Base-by-base conservation (phyloP, 2,797 vertebrate species). In the Spondyliosoma cantharus region DNA sequence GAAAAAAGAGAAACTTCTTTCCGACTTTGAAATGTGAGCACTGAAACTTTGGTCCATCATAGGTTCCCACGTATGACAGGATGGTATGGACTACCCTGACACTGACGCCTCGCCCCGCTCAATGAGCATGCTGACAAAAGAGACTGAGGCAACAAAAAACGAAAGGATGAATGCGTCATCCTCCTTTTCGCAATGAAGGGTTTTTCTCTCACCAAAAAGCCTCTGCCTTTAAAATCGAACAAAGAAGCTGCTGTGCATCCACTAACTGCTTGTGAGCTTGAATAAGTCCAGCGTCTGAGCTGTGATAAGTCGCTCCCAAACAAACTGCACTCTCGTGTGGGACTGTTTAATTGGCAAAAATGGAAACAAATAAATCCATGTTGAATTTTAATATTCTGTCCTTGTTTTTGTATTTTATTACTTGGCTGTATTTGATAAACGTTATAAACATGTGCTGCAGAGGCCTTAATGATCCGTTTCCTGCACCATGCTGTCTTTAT, bases 131-230 rank as follows among this genome's bases (percentile, higher is more conserved):
- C 67, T 72, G 73, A 77, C 77, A 77, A 49, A 86, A 57, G 62
- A 78, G 46, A 63, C 42, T 15, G 42, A 67, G 76, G 70, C 81
- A 74, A 89, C 75, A 84, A 85, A 80, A 81, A 76, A 74, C 79
- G 68, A 84, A 76, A 81, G 68, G 67, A 89, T 46, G 2, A 82
- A 82, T 65, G 67, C 83, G 83, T 79, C 82, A 46, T 79, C 54
- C 46, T 81, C 42, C 53, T 66, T 74, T 80, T 76, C 71, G 32
- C 45, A 64, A 32, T 48, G 65, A 78, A 93, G 92, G 92, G 92
- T 90, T 94, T 92, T 92, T 93, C 92, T 94, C 90, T 93, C 86
- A 91, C 90, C 92, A 71, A 92, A 32, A 93, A 64, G 83, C 82
- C 87, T 74, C 90, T 89, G 89, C 83, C 78, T 89, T 93, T 92